A percentile compares a stretch with the other conserved stretches of the same genome.
These are phyloP conservation scores for Tiliacea citrago DNA, from an alignment of 2,888 invertebrate species.

Conservation along the genomic window DNA sequence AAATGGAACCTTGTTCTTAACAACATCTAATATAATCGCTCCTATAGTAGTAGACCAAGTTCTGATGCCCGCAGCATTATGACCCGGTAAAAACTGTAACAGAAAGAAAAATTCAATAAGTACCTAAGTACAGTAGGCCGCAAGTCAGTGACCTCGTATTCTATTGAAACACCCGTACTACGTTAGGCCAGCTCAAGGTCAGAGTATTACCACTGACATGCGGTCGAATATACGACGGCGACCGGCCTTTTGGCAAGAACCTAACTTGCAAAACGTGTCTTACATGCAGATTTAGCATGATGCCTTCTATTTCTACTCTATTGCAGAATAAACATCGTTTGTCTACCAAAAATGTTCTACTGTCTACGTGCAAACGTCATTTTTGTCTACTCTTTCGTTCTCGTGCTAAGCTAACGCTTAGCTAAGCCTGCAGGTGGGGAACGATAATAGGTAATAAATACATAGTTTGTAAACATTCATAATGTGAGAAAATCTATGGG, in stretches of 20 bases:
- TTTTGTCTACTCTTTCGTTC: no score
- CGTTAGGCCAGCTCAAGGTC: not conserved
- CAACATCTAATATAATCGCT: conserved; percentile 33
- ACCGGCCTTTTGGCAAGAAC: not conserved
- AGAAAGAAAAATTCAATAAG: not conserved
- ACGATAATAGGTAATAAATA: no score
- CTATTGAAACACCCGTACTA: not conserved
- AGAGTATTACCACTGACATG: not conserved
- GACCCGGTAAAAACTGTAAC: conserved; percentile 27
- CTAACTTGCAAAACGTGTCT: not conserved
- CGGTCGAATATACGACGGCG: not conserved
- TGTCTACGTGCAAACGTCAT: no score
- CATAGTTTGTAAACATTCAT: no score
- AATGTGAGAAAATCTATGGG: no score
- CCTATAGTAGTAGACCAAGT: conserved; percentile 6
- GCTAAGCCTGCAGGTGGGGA: no score
- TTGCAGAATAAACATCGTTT: no score
- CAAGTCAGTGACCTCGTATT: not conserved
- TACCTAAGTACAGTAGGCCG: not conserved
- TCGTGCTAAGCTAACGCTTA: no score
- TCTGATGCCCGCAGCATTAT: not conserved
- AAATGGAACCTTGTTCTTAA: conserved; percentile 41
- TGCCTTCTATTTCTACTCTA: no score
- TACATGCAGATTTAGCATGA: no score
- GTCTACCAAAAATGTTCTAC: no score